Conservation (phyloP, 2,113 vertebrate species). For the Accipiter cooperii region DNA sequence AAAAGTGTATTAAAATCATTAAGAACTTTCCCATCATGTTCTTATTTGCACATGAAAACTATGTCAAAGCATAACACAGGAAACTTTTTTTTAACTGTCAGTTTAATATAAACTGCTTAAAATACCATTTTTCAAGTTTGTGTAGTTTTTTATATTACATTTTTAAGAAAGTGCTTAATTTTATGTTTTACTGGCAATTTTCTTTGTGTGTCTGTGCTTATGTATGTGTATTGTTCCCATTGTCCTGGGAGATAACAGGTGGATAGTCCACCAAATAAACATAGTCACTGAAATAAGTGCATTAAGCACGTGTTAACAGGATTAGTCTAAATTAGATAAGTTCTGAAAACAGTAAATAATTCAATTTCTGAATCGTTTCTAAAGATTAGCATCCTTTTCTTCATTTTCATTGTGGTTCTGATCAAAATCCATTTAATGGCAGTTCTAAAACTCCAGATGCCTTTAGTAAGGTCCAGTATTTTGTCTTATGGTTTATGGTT, state of each 20-base stretch:
- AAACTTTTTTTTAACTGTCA: not conserved
- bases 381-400: not conserved
- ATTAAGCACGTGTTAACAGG: not conserved
- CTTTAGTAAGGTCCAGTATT: not conserved
- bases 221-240: not conserved
- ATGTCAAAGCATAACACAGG: not conserved
- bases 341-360: not conserved
- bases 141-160: not conserved
- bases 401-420: not conserved
- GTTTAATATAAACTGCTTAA: not conserved
- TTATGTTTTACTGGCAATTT: not conserved
- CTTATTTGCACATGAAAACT: not conserved
- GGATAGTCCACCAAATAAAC: not conserved
- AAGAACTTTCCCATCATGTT: not conserved
- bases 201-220: not conserved
- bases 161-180: not conserved
- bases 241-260: not conserved
- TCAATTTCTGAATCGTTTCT: not conserved
- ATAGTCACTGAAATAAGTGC: not conserved
- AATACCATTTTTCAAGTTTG: not conserved
- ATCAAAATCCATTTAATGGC: not conserved
- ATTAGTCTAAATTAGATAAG: not conserved
- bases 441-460: not conserved
- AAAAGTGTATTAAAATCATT: not conserved
- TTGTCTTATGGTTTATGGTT: not conserved